Percentiles rank a stretch among this genome's conserved stretches.
These are phyloP conservation scores for Hemibagrus guttatus DNA, from an alignment of 2,797 vertebrate genomes.

Conservation along the genomic window DNA sequence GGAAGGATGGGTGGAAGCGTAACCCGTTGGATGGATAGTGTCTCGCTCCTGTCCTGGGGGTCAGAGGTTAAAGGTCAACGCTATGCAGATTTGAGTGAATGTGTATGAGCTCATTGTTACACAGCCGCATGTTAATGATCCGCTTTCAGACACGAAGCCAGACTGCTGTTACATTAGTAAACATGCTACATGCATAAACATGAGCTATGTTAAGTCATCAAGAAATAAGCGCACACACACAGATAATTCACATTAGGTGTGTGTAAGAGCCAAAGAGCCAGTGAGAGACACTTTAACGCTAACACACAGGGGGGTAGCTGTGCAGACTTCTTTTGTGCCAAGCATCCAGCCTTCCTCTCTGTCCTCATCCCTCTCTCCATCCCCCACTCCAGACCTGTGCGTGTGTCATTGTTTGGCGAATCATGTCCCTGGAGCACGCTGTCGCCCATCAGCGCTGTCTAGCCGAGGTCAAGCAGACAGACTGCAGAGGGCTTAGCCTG, in stretches of 20 bases:
- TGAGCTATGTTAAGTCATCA: conserved; percentile 14
- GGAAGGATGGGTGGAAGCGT: background rate
- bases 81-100: conserved; percentile 55
- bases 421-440: conserved; percentile 58
- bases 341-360: conserved; percentile 55
- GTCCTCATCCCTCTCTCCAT: conserved; percentile 3
- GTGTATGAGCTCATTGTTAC: conserved; percentile 29
- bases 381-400: conserved; percentile 30
- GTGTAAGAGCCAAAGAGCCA: conserved; percentile 38
- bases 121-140: conserved; percentile 46
- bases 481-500: conserved; percentile 56
- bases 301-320: conserved; percentile 19
- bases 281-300: conserved; percentile 4
- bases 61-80: conserved; percentile 46
- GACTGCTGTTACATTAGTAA: conserved; percentile 43
- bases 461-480: conserved; percentile 78
- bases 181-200: conserved; percentile 43
- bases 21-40: background rate
- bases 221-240: conserved; percentile 4
- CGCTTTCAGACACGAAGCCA: conserved; percentile 50
- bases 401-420: conserved; percentile 38
- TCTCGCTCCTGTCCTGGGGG: background rate
- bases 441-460: conserved; percentile 73
- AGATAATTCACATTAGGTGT: conserved; percentile 10
- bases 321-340: conserved; percentile 69